Conservation (phyloP, 37 sponge, comb jelly and placozoan species). For the Axinella damicornis region DNA sequence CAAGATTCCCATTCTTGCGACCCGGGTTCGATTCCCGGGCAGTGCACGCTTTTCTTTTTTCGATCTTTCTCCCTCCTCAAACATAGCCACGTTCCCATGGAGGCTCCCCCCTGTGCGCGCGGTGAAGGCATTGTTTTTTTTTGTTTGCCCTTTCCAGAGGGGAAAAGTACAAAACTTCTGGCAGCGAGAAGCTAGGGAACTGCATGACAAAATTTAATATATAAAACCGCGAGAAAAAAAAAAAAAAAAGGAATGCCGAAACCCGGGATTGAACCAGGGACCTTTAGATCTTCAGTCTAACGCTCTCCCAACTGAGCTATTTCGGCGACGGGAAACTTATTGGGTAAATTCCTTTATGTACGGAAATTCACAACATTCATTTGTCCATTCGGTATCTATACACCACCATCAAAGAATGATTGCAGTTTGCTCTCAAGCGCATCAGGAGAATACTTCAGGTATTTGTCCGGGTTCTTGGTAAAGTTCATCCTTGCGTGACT, state of each 20-base stretch:
- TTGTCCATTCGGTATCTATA: neutral
- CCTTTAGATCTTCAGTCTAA: conserved; percentile 91
- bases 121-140: too few species aligned
- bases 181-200: neutral
- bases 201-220: too few species aligned
- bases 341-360: neutral
- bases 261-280: conserved; percentile 90
- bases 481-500: conserved; percentile 73
- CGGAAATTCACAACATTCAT: neutral
- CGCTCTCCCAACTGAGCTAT: conserved; percentile 92
- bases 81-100: too few species aligned
- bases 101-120: too few species aligned
- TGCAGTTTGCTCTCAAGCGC: conserved; percentile 58
- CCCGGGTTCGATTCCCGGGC: conserved; percentile 97
- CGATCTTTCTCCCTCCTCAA: too few species aligned
- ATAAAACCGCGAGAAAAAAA: conserved; percentile 5
- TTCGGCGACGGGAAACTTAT: conserved; percentile 38
- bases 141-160: too few species aligned
- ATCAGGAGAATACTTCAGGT: conserved; percentile 83
- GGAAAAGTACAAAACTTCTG: neutral
- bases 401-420: conserved; percentile 86
- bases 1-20: conserved; percentile 96
- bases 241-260: conserved; percentile 66
- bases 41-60: conserved; percentile 76
- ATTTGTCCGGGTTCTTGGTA: conserved; percentile 94